Base-by-base conservation (phyloP, 1,140 invertebrate species). In the Lutraria rhynchaena region DNA sequence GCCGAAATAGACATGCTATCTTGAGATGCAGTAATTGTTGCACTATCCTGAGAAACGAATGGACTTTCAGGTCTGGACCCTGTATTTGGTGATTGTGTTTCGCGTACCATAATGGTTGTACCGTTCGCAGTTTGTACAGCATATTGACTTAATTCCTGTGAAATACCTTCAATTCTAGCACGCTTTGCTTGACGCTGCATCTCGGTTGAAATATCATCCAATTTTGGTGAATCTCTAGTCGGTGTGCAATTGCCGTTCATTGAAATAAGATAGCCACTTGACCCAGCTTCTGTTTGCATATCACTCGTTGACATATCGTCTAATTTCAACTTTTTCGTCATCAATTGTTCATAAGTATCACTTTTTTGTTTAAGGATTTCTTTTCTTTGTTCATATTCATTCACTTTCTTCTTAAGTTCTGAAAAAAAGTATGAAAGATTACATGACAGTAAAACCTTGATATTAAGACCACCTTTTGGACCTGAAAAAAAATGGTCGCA, bases 361-460 rank as follows among this genome's bases (percentile, higher is more conserved):
- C 78, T 81, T 73, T 81, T 81, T 22, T 51, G 53, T 41, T 81
- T 71, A 24, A 81, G 44, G n/a, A 73, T 31, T 61, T 81, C 67
- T 35, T 69, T 70, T 44, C 51, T 81, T 27, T 81, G 78, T 46
- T 81, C 78, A 63, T 73, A 81, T 29, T 81, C 78, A 31, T 3
- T 73, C 1, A 81, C 78, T 63, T 73, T 81, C 46, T 63, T 71
- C 57, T 73, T 81, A 24, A 81, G 37, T 35, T 70, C 78, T 81
- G 69, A 17, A n/a, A 65, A 44, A n/a, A 63, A 13, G n/a, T 60
- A n/a, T 24, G 35, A 37, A 44, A 27, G 37, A 19, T 65, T 5
- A 35, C 4, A 2, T 13, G 61, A 31, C n/a, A n/a, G n/a, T n/a
- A n/a, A n/a, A n/a, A n/a, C n/a, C n/a, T n/a, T n/a, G n/a, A n/a